Percentiles rank a stretch among this genome's conserved stretches.
Conservation (phyloP, 2,888 invertebrate genomes). For the Merodon equestris region DNA sequence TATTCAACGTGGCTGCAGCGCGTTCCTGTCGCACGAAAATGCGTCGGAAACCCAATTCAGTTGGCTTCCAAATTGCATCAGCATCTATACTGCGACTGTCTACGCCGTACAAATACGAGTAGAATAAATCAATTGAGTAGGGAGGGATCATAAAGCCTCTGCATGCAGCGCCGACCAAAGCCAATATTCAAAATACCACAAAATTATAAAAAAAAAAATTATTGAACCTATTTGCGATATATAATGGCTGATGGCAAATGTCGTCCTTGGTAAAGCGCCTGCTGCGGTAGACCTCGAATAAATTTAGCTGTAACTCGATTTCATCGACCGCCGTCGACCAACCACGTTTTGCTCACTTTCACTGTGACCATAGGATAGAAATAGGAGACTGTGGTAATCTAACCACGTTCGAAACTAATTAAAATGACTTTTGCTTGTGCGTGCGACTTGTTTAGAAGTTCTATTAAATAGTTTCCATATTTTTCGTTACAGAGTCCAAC, state of each 20-base stretch:
- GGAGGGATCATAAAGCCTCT: too few species aligned
- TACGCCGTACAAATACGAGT: too few species aligned
- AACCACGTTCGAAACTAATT: constrained; percentile 30
- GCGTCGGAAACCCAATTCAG: constrained; percentile 3
- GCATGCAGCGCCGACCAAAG: too few species aligned
- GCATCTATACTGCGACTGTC: too few species aligned
- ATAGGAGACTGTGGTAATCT: neutral
- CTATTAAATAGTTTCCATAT: neutral
- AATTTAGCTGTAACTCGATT: constrained; percentile 31
- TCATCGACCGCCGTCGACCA: constrained; percentile 17
- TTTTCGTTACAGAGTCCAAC: constrained; percentile 86
- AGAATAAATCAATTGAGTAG: too few species aligned
- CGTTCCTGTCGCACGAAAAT: neutral
- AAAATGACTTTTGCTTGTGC: constrained; percentile 33
- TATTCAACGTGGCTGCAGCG: neutral
- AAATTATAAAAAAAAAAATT: constrained; percentile 46
- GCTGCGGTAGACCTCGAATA: constrained; percentile 22
- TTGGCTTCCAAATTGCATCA: neutral
- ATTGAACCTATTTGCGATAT: constrained; percentile 20
- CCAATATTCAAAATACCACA: constrained; percentile 24
- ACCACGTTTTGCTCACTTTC: constrained; percentile 49
- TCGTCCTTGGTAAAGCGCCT: neutral
- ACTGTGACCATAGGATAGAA: constrained; percentile 1
- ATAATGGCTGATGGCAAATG: neutral
- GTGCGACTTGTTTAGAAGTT: neutral